Evolutionary conservation across 2,888 invertebrate genomes (phyloP), one percentile per base, ranked within the genome.

Genomic region (Frankliniella intonsa): DNA sequence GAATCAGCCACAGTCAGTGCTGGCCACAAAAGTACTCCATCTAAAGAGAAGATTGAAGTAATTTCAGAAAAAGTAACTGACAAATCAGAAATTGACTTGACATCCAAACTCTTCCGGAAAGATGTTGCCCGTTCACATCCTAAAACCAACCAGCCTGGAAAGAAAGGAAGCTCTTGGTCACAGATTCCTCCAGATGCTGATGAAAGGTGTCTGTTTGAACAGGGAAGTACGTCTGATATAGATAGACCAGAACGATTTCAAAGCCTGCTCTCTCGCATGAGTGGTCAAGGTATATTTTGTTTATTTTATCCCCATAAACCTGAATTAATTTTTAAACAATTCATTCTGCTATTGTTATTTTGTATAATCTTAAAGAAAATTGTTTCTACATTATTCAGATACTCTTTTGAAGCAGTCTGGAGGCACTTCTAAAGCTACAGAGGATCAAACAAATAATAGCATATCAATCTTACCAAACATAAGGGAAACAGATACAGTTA

Each of bases 231-330:
- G 10, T 25, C 69, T 12, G 25, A 76, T 25, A 76, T 76, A 22
- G 69, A 76, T 22, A 9, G 69, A 25, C 69, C 69, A 25, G 69
- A 76, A 76, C 69, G 69, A 22, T 76, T 76, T 76, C 69, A 76
- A 76, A 76, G 69, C 25, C 25, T 76, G 1, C 25, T 76, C 22
- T 76, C 69, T 22, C 69, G 69, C 12, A 76, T 76, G 69, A 25
- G 69, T 76, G 69, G 69, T 76, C 22, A 76, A 76, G 69, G 69
- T 76, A 76, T 25, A 38, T 5, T 38, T 38, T 38, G 5, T 38
- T 38, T 38, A 38, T 62, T 17, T 17, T 17, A n/a, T 0, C 55
- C 7, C 17, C 2, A 5, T 3, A 38, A 38, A 3, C 38, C 38
- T 38, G 3, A 38, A 38, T 38, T 38, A 38, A 17, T 62, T 14